phyloP scores from a whole-genome alignment of 2,797 vertebrate species.

The Kryptopterus vitreolus region DNA sequence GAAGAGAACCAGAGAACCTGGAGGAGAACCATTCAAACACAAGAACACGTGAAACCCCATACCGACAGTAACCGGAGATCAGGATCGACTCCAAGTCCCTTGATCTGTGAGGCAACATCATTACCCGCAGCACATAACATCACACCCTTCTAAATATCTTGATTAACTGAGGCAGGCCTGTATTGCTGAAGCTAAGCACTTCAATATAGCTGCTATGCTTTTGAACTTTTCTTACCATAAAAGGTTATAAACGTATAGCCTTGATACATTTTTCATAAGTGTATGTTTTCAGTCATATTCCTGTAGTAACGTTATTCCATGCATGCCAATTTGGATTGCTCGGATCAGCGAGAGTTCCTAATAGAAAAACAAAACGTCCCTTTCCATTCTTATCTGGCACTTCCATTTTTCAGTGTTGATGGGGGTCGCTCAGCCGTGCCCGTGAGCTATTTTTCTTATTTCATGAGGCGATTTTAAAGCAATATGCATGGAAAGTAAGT shows the following conservation, averaged over 20 bases:
- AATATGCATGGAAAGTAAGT: conserved; percentile 66
- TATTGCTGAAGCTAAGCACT: background rate
- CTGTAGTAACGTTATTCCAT: background rate
- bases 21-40: background rate
- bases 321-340: background rate
- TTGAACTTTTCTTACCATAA: background rate
- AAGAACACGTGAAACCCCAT: background rate
- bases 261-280: background rate
- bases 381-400: conserved; percentile 18
- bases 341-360: background rate
- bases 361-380: background rate
- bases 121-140: background rate
- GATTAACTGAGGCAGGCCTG: background rate
- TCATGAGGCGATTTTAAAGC: conserved; percentile 57
- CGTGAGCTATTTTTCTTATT: conserved; percentile 52
- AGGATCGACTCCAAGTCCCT: background rate
- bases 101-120: background rate
- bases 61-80: background rate
- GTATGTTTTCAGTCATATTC: background rate
- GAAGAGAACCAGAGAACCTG: background rate
- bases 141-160: background rate
- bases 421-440: conserved; percentile 49
- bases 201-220: background rate
- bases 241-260: background rate
- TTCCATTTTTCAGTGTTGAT: conserved; percentile 57